A percentile compares a stretch with the other conserved stretches of the same genome.
phyloP scores from a whole-genome alignment of 1,140 invertebrate genomes.

The Papilio xuthus region DNA sequence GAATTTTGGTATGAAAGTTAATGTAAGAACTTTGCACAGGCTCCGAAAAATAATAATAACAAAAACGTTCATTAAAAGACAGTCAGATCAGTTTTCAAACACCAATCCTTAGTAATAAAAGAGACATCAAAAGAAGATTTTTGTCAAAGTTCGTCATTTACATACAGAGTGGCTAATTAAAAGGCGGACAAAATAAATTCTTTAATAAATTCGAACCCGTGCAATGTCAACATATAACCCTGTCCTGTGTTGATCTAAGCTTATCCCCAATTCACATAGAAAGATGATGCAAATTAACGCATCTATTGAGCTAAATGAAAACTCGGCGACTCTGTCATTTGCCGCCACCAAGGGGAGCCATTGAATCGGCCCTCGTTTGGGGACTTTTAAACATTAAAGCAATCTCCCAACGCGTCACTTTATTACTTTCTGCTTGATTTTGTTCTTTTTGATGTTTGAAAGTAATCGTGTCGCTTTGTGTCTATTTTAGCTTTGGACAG shows the following conservation, averaged over 20 bases:
- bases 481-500: constrained; percentile 51
- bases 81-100: not conserved
- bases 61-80: not conserved
- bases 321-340: constrained; percentile 67
- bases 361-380: constrained; percentile 77
- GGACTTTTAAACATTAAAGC: constrained; percentile 77
- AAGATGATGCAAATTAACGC: constrained; percentile 79
- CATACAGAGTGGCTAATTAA: not conserved
- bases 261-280: constrained; percentile 57
- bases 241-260: constrained; percentile 25
- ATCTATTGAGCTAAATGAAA: constrained; percentile 75
- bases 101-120: not conserved
- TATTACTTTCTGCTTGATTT: constrained; percentile 78
- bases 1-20: not conserved
- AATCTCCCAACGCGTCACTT: constrained; percentile 75
- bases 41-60: not conserved
- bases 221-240: constrained; percentile 23
- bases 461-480: constrained; percentile 66
- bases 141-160: not conserved
- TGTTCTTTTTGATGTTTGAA: constrained; percentile 75
- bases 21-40: not conserved
- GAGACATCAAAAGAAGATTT: not conserved
- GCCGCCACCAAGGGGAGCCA: constrained; percentile 63
- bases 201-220: constrained; percentile 15
- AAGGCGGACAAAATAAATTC: constrained; percentile 1